These are phyloP conservation scores for Cotesia vestalis DNA, from an alignment of 1,140 invertebrate genomes.

Conservation along the genomic window DNA sequence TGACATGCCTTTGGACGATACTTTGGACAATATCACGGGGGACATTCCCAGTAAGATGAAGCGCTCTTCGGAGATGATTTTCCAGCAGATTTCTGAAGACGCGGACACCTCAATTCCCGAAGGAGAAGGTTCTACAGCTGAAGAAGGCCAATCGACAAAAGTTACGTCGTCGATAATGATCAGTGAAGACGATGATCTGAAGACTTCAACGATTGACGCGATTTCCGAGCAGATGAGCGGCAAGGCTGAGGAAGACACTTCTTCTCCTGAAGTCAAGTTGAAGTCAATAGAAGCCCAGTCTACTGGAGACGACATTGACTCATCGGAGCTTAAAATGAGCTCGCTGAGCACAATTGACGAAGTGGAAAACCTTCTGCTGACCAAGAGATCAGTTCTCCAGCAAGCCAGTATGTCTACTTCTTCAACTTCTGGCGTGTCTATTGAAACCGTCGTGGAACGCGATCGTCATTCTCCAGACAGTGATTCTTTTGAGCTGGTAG, in stretches of 20 bases:
- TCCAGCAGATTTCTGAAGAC: slow-evolving; percentile 72
- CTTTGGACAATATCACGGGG: slow-evolving; percentile 45
- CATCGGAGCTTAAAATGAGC: slow-evolving; percentile 39
- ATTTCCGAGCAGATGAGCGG: slow-evolving; percentile 23
- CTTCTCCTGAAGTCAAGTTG: slow-evolving; percentile 25
- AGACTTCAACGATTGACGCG: slow-evolving; percentile 26
- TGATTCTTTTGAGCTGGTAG: slow-evolving; percentile 89
- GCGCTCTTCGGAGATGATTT: slow-evolving; percentile 88
- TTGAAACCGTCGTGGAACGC: slow-evolving; percentile 65
- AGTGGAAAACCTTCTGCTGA: slow-evolving; percentile 20
- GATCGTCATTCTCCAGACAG: slow-evolving; percentile 78
- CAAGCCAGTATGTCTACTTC: slow-evolving; percentile 63
- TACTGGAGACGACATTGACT: slow-evolving; percentile 34
- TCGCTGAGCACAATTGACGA: slow-evolving; percentile 14
- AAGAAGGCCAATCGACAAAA: slow-evolving; percentile 46
- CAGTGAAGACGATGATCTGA: slow-evolving; percentile 30
- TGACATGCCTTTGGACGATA: slow-evolving; percentile 50
- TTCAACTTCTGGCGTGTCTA: slow-evolving; percentile 60
- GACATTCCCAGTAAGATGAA: slow-evolving; percentile 79
- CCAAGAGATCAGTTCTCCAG: slow-evolving; percentile 41
- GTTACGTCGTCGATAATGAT: slow-evolving; percentile 29
- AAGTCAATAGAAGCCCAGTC: slow-evolving; percentile 34
- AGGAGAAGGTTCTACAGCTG: slow-evolving; percentile 31
- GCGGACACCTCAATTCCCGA: slow-evolving; percentile 46
- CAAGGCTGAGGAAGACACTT: slow-evolving; percentile 10